Base-by-base conservation (phyloP, 2,797 vertebrate genomes). In the Thunnus albacares region DNA sequence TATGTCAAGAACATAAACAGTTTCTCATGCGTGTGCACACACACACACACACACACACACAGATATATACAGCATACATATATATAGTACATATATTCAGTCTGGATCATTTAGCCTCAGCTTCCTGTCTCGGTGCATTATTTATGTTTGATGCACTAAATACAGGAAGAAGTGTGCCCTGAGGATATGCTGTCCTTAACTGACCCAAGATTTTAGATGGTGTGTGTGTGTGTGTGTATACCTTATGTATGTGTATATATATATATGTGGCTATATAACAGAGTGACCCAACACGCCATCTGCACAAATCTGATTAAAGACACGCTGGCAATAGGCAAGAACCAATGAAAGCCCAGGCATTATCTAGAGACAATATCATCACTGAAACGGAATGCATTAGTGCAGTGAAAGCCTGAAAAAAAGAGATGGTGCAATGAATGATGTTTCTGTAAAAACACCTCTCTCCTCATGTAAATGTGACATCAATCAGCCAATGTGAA, bases 61-160 rank as follows among this genome's bases (percentile, higher is more conserved):
- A 79, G 1, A 3, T 12, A 13, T 43, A 14, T 14, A 43, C 12
- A 6, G 1, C 5, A 33, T 6, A 33, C 5, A 33, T 33, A 6
- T 33, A 33, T 6, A 33, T 33, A 55, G 64, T 28, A 26, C 52
- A 60, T 65, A 49, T 41, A 68, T 80, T 43, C 15, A 74, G 51
- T 67, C 82, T 61, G 47, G 67, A 60, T 83, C 75, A 67, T 77
- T 87, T 64, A 58, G n/a, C 43, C 13, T 79, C 75, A 74, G 26
- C 64, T 74, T 81, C 70, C 59, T 61, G 55, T 55, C 61, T 66
- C 10, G 1, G 6, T 88, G 66, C 33, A 84, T 86, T 81, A 84
- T 86, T 84, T 58, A 88, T 83, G 53, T 72, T 9, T 10, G 28
- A 74, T 75, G 28, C 51, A 71, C 73, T 38, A 71, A 63, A 49